Conservation (phyloP, 2,797 vertebrate species). For the Myotis pilosus region DNA sequence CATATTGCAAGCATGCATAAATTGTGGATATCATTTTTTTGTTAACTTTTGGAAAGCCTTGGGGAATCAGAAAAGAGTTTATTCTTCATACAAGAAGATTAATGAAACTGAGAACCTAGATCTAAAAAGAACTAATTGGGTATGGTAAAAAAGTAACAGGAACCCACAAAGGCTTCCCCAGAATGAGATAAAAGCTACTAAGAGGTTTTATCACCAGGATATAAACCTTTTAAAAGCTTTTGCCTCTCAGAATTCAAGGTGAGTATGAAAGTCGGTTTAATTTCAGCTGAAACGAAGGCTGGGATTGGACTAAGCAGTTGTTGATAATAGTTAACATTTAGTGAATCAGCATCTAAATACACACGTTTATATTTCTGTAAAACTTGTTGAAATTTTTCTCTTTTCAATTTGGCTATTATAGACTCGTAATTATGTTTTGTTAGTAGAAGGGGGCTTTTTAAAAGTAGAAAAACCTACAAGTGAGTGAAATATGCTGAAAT, state of each 20-base stretch:
- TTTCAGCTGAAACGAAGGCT: not conserved
- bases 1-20: not conserved
- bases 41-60: not conserved
- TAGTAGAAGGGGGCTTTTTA: not conserved
- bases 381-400: not conserved
- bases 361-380: not conserved
- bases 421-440: conserved; percentile 8
- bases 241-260: not conserved
- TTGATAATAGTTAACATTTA: not conserved
- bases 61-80: not conserved
- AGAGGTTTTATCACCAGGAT: conserved; percentile 19
- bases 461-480: not conserved
- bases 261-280: not conserved
- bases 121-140: not conserved
- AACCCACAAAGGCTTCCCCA: not conserved
- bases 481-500: not conserved
- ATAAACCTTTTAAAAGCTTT: conserved; percentile 12
- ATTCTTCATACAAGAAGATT: conserved; percentile 19
- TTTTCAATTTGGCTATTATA: not conserved
- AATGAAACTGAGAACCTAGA: not conserved
- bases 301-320: not conserved
- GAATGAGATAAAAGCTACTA: not conserved
- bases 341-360: not conserved
- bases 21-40: not conserved
- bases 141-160: conserved; percentile 18